These are phyloP conservation scores for Mystacornis crossleyi DNA, from an alignment of 2,113 vertebrate species.

Conservation along the genomic window DNA sequence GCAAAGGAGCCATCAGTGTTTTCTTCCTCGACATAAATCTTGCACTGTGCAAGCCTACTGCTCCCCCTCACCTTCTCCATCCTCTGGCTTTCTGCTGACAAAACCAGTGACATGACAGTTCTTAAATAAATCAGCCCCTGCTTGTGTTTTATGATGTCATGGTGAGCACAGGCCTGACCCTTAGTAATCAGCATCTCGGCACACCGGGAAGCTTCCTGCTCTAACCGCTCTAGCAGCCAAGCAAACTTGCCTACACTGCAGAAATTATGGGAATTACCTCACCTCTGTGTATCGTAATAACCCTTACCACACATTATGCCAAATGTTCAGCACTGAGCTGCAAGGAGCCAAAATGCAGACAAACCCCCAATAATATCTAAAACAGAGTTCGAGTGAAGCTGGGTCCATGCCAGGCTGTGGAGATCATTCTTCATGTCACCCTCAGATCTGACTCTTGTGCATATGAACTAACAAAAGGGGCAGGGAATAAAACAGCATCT, in stretches of 20 bases:
- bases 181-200: slow-evolving; percentile 57
- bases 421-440: slow-evolving; percentile 52
- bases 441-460: slow-evolving; percentile 51
- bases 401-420: slow-evolving; percentile 41
- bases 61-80: not conserved
- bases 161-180: slow-evolving; percentile 59
- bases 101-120: slow-evolving; percentile 33
- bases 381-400: slow-evolving; percentile 61
- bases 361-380: slow-evolving; percentile 62
- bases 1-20: not conserved
- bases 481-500: slow-evolving; percentile 47
- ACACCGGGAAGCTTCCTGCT: slow-evolving; percentile 61
- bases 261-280: slow-evolving; percentile 72
- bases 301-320: slow-evolving; percentile 67
- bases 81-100: slow-evolving; percentile 4
- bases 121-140: slow-evolving; percentile 38
- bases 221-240: not conserved
- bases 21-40: not conserved
- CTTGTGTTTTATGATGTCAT: slow-evolving; percentile 60
- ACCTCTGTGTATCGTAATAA: slow-evolving; percentile 70
- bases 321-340: slow-evolving; percentile 47
- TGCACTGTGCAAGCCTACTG: rapidly evolving
- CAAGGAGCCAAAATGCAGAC: slow-evolving; percentile 45
- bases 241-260: slow-evolving; percentile 66
- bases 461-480: slow-evolving; percentile 31